A percentile compares a stretch with the other conserved stretches of the same genome.
These are phyloP conservation scores for Peribatodes rhomboidaria DNA, from an alignment of 2,888 invertebrate genomes.

Conservation along the genomic window DNA sequence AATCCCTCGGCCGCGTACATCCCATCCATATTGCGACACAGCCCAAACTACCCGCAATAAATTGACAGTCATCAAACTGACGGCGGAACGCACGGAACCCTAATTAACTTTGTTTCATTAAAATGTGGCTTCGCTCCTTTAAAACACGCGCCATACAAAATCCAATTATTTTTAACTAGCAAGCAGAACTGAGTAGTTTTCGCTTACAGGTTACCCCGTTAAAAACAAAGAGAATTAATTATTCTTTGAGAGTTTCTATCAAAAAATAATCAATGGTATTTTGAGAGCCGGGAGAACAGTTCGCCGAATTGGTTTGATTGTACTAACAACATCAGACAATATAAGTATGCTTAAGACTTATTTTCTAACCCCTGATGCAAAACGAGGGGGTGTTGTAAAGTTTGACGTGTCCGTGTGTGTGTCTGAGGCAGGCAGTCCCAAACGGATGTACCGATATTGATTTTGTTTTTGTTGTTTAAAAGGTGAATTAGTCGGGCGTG, in stretches of 20 bases:
- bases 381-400: not conserved
- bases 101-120: slow-evolving; percentile 49
- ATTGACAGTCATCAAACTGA: slow-evolving; percentile 40
- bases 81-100: slow-evolving; percentile 33
- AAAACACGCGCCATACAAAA: slow-evolving; percentile 33
- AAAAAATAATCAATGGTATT: not conserved
- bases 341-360: not conserved
- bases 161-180: slow-evolving; percentile 54
- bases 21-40: slow-evolving; percentile 10
- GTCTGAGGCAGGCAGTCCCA: too few species aligned
- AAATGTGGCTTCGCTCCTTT: slow-evolving; percentile 39
- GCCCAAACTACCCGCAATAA: slow-evolving; percentile 28
- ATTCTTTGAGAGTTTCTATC: not conserved
- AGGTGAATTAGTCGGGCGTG: too few species aligned
- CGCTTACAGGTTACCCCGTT: slow-evolving; percentile 6
- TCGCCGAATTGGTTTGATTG: not conserved
- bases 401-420: too few species aligned
- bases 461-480: too few species aligned
- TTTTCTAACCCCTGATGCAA: not conserved
- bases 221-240: slow-evolving; percentile 17
- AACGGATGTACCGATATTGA: too few species aligned
- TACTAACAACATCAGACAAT: not conserved
- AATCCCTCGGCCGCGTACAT: not conserved
- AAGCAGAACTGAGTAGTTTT: slow-evolving; percentile 38
- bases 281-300: not conserved